These are phyloP conservation scores for Caenorhabditis virilis DNA, from an alignment of 2,888 invertebrate species.

Conservation along the genomic window DNA sequence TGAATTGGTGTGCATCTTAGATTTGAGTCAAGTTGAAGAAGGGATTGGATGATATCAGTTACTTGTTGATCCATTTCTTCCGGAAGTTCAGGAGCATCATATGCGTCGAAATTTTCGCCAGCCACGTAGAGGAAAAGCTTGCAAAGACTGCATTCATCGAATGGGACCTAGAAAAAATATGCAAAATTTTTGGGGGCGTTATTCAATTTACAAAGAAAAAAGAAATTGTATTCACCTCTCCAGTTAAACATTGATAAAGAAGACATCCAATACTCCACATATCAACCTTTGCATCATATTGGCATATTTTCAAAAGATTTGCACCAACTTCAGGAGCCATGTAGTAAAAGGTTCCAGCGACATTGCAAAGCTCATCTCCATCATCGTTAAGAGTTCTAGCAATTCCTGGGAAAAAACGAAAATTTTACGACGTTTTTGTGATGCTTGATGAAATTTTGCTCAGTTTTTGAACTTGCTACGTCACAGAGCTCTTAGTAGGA, in stretches of 20 bases:
- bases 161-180: slow-evolving; percentile 60
- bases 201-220: too few species aligned
- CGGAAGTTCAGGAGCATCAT: slow-evolving; percentile 62
- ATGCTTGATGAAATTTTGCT: too few species aligned
- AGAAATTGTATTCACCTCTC: slow-evolving; percentile 47
- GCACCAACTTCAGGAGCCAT: slow-evolving; percentile 68
- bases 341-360: slow-evolving; percentile 65
- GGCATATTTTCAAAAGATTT: slow-evolving; percentile 58
- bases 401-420: slow-evolving; percentile 50
- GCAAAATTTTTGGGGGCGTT: too few species aligned
- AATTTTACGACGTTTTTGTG: slow-evolving; percentile 4
- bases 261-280: slow-evolving; percentile 68
- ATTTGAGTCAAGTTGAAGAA: slow-evolving; percentile 59
- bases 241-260: slow-evolving; percentile 64
- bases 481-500: too few species aligned
- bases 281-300: slow-evolving; percentile 63
- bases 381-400: slow-evolving; percentile 58
- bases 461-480: too few species aligned
- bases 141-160: slow-evolving; percentile 63
- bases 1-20: slow-evolving; percentile 58
- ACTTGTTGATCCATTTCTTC: slow-evolving; percentile 43
- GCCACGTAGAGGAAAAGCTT: slow-evolving; percentile 66
- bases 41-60: slow-evolving; percentile 48
- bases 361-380: slow-evolving; percentile 59
- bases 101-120: slow-evolving; percentile 65